Evolutionary conservation across 2,888 invertebrate genomes (phyloP), one percentile per base, ranked within the genome.

Genomic region (Drosophila paracracens): DNA sequence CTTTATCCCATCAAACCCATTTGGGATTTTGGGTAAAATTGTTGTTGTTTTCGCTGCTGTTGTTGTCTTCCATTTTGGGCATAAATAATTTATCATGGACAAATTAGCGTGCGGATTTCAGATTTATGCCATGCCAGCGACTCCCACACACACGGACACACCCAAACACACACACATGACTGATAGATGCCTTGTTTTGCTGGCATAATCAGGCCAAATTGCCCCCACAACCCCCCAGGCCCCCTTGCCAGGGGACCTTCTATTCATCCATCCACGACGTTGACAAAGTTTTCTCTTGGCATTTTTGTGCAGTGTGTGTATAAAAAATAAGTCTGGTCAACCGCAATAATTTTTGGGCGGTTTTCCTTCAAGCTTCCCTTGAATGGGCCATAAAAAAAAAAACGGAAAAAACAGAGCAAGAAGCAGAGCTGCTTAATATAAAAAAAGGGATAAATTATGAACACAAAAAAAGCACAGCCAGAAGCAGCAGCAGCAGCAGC

Each of bases 81-180:
- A 91, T 92, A 90, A 91, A 92, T 92, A 91, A 92, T 92, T 92
- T 92, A 92, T 92, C 86, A 90, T 83, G 85, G 82, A 83, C 87
- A 91, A 92, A 91, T 91, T 89, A 90, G 91, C 88, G 82, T 75
- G 72, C 74, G 83, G 84, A 79, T 88, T 82, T 82, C 69, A 70
- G 82, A 75, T 81, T 82, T 79, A 73, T 73, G 71, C 72, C 59
- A 60, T 50, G 48, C 61, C 52, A 60, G 65, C 40, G 33, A 66
- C 52, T 68, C 64, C 62, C 70, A 72, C 63, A 74, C 69, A 57
- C 52, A 66, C 59, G 61, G 68, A 66, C 70, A 50, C 63, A 54
- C 52, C 11, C 68, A 68, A 50, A 57, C 52, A 62, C 48, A 59
- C 56, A 71, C 31, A 57, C 58, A 54, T 82, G 86, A 83, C 67